Percentiles rank a stretch among this genome's conserved stretches.
Evolutionary conservation across 2,888 invertebrate genomes (phyloP).

Genomic region (Micropterix aruncella): DNA sequence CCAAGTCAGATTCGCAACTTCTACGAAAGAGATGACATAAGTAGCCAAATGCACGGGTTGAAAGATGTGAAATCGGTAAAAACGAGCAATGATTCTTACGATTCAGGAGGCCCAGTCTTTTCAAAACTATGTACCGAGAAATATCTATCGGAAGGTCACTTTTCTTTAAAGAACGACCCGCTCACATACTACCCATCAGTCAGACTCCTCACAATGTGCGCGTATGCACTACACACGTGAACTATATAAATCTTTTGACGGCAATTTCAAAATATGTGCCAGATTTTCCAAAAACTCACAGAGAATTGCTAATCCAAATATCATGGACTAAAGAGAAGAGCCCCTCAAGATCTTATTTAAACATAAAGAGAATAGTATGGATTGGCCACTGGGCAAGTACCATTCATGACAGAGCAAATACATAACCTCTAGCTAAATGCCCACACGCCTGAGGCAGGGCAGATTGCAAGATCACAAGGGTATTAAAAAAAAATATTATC

Average conservation of each 20-base stretch:
- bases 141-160: background rate
- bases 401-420: too few relatives aligned
- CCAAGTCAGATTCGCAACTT: background rate
- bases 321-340: too few relatives aligned
- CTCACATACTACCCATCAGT: background rate
- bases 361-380: too few relatives aligned
- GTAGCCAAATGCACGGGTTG: background rate
- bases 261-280: background rate
- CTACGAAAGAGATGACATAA: background rate
- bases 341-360: too few relatives aligned
- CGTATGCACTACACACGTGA: background rate
- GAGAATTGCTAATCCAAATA: background rate
- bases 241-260: background rate
- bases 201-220: background rate
- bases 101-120: background rate
- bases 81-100: background rate
- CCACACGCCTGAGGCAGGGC: too few relatives aligned
- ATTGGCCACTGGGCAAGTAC: too few relatives aligned
- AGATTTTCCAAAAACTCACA: background rate
- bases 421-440: too few relatives aligned
- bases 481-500: too few relatives aligned
- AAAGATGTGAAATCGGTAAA: background rate
- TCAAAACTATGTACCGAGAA: background rate
- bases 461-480: too few relatives aligned
- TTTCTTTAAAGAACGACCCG: background rate